Percentiles rank a stretch among this genome's conserved stretches.
Conservation (phyloP, 2,797 vertebrate species). For the Pelochelys cantorii region DNA sequence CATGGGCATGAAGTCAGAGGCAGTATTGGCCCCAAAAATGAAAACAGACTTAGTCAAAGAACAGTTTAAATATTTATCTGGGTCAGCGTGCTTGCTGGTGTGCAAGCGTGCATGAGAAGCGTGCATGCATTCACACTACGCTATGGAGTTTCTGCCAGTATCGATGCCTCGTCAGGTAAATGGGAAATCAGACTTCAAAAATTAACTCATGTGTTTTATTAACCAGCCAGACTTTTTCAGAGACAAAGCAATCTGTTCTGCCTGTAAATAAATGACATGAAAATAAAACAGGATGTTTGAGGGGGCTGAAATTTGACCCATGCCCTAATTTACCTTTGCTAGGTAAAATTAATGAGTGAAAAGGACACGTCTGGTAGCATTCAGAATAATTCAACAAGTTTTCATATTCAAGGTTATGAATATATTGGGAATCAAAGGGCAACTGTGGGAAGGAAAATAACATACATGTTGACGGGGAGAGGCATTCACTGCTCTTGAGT, state of each 20-base stretch:
- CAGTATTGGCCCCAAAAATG: not conserved
- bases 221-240: not conserved
- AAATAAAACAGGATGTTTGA: not conserved
- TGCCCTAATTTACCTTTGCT: not conserved
- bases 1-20: not conserved
- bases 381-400: not conserved
- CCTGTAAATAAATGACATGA: not conserved
- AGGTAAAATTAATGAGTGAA: not conserved
- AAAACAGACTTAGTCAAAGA: not conserved
- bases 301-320: not conserved
- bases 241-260: not conserved
- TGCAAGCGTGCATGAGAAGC: not conserved
- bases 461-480: not conserved
- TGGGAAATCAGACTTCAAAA: not conserved
- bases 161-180: not conserved
- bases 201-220: accelerated
- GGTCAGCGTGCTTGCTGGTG: not conserved
- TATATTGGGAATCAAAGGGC: not conserved
- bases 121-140: not conserved
- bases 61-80: not conserved
- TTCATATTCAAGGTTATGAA: not conserved
- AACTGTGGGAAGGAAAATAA: not conserved
- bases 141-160: not conserved
- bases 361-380: not conserved
- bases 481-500: not conserved